These are phyloP conservation scores for Lathamus discolor DNA, from an alignment of 2,113 vertebrate species.

Conservation along the genomic window DNA sequence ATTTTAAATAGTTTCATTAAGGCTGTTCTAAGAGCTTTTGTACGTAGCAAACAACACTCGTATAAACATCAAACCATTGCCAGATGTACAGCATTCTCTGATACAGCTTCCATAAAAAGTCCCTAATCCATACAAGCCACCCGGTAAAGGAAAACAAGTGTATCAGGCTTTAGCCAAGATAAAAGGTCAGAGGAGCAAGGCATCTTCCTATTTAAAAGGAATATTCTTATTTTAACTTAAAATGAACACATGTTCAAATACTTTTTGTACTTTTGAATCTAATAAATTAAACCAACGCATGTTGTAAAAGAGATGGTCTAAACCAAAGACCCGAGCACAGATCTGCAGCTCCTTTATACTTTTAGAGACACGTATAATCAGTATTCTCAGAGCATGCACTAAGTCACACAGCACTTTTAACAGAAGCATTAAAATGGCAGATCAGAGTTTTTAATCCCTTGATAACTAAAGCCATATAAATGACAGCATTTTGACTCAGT, in stretches of 20 bases:
- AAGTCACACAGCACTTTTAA: not conserved
- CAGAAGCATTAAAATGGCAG: not conserved
- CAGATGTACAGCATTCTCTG: not conserved
- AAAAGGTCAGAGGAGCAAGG: not conserved
- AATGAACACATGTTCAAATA: not conserved
- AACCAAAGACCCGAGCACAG: not conserved
- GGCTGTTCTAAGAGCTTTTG: not conserved
- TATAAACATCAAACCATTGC: not conserved
- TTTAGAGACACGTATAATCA: not conserved
- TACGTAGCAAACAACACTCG: not conserved
- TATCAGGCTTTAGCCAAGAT: not conserved
- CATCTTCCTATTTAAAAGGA: not conserved
- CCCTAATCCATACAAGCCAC: not conserved
- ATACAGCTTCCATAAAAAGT: not conserved
- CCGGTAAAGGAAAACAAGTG: not conserved
- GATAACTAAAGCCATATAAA: slow-evolving; percentile 16
- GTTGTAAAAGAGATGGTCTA: not conserved
- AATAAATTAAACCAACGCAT: not conserved
- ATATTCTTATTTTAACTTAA: not conserved
- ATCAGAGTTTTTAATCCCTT: slow-evolving; percentile 6
- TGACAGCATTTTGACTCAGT: slow-evolving; percentile 38
- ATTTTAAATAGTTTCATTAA: not conserved
- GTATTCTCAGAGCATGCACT: not conserved
- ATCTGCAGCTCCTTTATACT: not conserved
- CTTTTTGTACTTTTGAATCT: not conserved